Evolutionary conservation across 2,797 vertebrate species (phyloP), one percentile per base, ranked within the genome.

Genomic region (Onychomys torridus): DNA sequence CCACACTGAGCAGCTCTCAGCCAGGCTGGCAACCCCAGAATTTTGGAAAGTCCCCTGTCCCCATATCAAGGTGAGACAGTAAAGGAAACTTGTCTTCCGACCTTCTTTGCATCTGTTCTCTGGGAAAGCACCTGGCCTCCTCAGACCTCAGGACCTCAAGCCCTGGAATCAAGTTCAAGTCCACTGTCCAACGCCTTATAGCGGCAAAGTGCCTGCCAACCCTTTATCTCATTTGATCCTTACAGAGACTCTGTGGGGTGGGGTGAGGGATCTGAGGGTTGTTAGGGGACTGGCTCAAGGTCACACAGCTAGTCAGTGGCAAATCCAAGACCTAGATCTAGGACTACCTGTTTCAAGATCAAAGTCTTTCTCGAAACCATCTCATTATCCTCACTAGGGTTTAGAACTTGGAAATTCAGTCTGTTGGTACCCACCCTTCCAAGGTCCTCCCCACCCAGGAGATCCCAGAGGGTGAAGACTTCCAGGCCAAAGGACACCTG

Each of bases 281-380:
- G n/a, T 32, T 23, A 43, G 67, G 46, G 71, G 52, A 69, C 63
- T 75, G 78, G 71, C 82, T 96, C 88, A 95, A 94, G 77, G 77
- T 95, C 94, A 96, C 65, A 40, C 77, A 94, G 97, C 93, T 90
- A 94, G 90, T 97, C 93, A 96, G 94, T 95, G 94, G 93, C 95
- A 94, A 96, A 95, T 83, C 92, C 75, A 91, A 96, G 94, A 88
- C 61, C 52, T 77, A 21, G 84, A 52, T 32, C 73, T 37, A 76
- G 34, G 94, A 81, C 12, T 25, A 91, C 84, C 55, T 86, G 88
- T 89, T 96, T 96, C 93, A 97, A 97, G 94, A 89, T 87, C 93
- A 87, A 95, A 96, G 90, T 92, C 94, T 97, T 97, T 95, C 84
- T 96, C 96, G 96, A 96, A 89, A 73, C 61, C 25, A 77, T 13